Percentiles rank a stretch among this genome's conserved stretches.
phyloP scores from a whole-genome alignment of 92 coral and sea anemone species.

The Palythoa caribaeorum region DNA sequence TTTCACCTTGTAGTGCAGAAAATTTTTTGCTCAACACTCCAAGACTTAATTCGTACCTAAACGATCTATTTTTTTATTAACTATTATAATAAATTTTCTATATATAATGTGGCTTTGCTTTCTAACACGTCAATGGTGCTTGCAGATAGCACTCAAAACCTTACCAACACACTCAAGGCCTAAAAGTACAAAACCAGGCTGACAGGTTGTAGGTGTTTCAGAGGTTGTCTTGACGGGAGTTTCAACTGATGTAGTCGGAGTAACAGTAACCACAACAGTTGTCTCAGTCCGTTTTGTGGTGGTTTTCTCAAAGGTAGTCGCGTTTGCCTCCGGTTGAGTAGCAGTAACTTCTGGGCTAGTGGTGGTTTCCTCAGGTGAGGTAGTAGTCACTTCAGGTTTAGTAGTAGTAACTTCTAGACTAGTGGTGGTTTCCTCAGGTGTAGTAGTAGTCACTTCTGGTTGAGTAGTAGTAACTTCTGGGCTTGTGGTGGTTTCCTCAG shows the following conservation, averaged over 20 bases:
- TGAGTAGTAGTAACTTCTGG: neutral
- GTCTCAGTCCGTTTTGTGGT: neutral
- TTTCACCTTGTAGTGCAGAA: no score
- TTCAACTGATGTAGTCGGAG: neutral
- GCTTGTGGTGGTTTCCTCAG: neutral
- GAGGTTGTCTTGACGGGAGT: neutral
- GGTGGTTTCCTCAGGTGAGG: neutral
- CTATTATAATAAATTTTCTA: neutral
- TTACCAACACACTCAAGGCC: conserved; percentile 25
- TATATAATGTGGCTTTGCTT: neutral
- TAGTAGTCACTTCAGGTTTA: neutral
- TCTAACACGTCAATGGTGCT: neutral
- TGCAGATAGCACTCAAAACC: neutral
- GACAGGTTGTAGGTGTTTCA: neutral
- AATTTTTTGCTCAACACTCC: no score
- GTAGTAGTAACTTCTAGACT: neutral
- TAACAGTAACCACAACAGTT: neutral
- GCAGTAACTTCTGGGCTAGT: neutral
- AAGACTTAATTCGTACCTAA: neutral
- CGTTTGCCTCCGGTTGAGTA: neutral
- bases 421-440: neutral
- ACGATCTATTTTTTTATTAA: neutral
- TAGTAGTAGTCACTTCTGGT: neutral
- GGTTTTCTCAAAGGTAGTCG: neutral
- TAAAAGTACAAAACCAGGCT: conserved; percentile 3